Percentiles rank a stretch among this genome's conserved stretches.
phyloP scores from a whole-genome alignment of 92 coral and sea anemone genomes.

The Blastomussa wellsi region DNA sequence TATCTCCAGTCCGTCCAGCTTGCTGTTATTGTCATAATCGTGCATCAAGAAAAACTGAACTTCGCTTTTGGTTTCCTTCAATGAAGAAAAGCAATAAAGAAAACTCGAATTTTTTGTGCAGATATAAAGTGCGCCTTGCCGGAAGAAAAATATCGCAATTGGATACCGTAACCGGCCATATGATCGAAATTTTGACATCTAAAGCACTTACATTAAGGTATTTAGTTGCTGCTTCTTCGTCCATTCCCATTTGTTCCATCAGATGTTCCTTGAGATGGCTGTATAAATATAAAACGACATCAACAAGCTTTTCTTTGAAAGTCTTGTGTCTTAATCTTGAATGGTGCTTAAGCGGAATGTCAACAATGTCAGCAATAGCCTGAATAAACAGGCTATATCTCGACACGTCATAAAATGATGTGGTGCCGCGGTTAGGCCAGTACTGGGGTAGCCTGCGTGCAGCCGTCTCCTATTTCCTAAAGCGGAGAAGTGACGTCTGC shows the following conservation, averaged over 20 bases:
- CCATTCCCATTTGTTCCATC: constrained; percentile 77
- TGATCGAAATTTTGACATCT: too few species aligned
- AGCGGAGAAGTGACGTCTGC: too few species aligned
- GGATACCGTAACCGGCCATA: too few species aligned
- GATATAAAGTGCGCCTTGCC: too few species aligned
- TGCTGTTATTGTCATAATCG: constrained; percentile 83
- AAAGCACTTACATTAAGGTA: constrained; percentile 69
- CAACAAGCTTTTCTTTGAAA: not conserved
- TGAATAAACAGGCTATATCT: not conserved
- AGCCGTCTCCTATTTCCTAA: too few species aligned
- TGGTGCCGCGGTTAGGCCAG: too few species aligned
- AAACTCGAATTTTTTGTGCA: not conserved
- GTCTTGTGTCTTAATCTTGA: not conserved
- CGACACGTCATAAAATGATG: not conserved
- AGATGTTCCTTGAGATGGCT: constrained; percentile 83
- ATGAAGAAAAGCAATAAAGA: not conserved
- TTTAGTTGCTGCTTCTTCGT: constrained; percentile 66
- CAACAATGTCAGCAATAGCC: not conserved
- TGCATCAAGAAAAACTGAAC: constrained; percentile 88
- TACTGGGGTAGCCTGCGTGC: too few species aligned
- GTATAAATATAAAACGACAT: constrained; percentile 7
- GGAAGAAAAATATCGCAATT: too few species aligned
- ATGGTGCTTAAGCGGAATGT: not conserved
- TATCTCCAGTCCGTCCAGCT: constrained; percentile 78
- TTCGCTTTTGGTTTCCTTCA: constrained; percentile 69